These are phyloP conservation scores for Acronicta leporina DNA, from an alignment of 2,888 invertebrate genomes.

Conservation along the genomic window DNA sequence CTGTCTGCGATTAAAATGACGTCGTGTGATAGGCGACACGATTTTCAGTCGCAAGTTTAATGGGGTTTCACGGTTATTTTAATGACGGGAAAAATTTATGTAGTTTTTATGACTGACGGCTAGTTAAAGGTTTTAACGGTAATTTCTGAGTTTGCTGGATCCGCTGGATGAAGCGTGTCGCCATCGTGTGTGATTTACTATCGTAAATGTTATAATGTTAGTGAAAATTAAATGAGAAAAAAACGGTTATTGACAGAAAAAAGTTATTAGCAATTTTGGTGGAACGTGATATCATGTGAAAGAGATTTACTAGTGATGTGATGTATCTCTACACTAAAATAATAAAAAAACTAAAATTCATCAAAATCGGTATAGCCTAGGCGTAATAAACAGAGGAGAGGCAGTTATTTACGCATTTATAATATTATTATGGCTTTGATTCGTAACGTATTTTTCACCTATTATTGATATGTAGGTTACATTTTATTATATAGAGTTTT, in stretches of 20 bases:
- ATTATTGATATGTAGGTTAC: too few species aligned
- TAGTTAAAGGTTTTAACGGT: constrained; percentile 33
- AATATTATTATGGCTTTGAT: too few species aligned
- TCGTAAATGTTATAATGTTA: constrained; percentile 7
- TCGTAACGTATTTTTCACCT: too few species aligned
- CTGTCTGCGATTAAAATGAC: constrained; percentile 59
- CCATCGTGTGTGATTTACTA: constrained; percentile 19
- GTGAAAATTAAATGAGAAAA: constrained; percentile 8
- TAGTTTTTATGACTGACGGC: constrained; percentile 22
- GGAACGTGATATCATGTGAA: neutral
- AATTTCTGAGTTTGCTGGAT: constrained; percentile 27
- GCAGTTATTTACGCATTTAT: too few species aligned
- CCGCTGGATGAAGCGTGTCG: constrained; percentile 11
- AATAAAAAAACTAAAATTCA: too few species aligned
- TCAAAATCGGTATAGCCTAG: too few species aligned
- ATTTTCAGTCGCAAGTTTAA: constrained; percentile 48
- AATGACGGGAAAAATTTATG: constrained; percentile 50
- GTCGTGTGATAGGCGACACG: constrained; percentile 53
- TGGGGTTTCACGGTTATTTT: constrained; percentile 53
- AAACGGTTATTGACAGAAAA: neutral
- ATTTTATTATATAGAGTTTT: too few species aligned
- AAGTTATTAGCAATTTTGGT: neutral
- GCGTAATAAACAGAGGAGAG: too few species aligned
- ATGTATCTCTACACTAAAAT: too few species aligned
- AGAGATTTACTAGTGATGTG: neutral